phyloP scores from a whole-genome alignment of 2,888 invertebrate genomes.

The Ennomos erosarius region DNA sequence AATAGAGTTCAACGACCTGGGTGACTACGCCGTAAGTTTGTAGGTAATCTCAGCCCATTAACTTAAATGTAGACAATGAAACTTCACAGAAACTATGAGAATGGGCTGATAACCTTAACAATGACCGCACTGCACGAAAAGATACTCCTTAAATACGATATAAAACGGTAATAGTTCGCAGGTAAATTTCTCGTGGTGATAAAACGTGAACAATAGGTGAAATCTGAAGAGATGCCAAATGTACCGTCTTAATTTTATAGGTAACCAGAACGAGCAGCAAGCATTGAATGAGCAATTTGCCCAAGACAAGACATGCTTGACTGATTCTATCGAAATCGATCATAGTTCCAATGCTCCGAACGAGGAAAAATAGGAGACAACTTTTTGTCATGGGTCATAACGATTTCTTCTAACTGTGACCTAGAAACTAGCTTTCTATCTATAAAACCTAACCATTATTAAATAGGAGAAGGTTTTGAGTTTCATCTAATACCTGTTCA shows the following conservation, averaged over 20 bases:
- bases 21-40: conserved; percentile 35
- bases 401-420: conserved; percentile 37
- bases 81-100: conserved; percentile 36
- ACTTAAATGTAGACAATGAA: conserved; percentile 32
- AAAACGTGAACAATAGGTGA: conserved; percentile 77
- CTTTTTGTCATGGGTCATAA: conserved; percentile 48
- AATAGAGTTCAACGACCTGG: conserved; percentile 60
- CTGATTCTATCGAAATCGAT: conserved; percentile 77
- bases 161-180: conserved; percentile 58
- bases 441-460: conserved; percentile 40
- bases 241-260: conserved; percentile 46
- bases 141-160: conserved; percentile 47
- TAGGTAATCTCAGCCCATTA: conserved; percentile 29
- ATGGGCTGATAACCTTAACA: conserved; percentile 59
- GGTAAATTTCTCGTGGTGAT: conserved; percentile 55
- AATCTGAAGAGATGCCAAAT: conserved; percentile 60
- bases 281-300: conserved; percentile 48
- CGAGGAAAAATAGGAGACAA: conserved; percentile 54
- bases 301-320: conserved; percentile 75
- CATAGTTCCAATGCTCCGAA: conserved; percentile 59
- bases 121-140: conserved; percentile 60
- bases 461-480: conserved; percentile 30
- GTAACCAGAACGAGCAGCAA: conserved; percentile 63
- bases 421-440: conserved; percentile 30
- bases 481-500: conserved; percentile 40